phyloP scores from a whole-genome alignment of 1,140 invertebrate genomes.

The Adelges cooleyi region DNA sequence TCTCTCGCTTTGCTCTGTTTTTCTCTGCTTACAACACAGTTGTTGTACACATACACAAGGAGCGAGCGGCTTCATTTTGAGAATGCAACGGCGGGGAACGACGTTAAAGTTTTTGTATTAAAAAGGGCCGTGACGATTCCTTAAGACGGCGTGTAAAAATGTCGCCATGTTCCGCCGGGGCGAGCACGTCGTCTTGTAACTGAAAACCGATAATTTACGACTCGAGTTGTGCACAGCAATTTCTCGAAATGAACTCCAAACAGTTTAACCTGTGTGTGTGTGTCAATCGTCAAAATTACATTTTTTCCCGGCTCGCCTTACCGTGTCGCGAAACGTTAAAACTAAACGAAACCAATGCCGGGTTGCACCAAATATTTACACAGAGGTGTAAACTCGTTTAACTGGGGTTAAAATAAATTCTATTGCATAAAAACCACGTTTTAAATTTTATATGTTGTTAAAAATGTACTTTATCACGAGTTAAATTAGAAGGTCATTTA shows the following conservation, averaged over 20 bases:
- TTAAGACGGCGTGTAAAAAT: constrained; percentile 15
- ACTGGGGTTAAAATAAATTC: no score
- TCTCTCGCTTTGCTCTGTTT: not conserved
- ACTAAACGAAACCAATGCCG: no score
- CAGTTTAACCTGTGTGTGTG: not conserved
- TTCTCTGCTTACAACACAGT: not conserved
- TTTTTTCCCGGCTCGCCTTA: no score
- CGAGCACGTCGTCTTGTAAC: constrained; percentile 14
- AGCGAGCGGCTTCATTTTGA: not conserved
- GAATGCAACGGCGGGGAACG: not conserved
- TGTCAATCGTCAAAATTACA: constrained; percentile 13
- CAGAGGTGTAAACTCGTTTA: no score
- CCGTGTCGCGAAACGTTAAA: no score
- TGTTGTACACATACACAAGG: not conserved
- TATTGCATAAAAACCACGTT: no score
- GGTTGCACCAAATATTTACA: no score
- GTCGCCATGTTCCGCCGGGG: constrained; percentile 14
- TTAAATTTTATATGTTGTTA: no score
- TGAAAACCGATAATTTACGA: constrained; percentile 26
- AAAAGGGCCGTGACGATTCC: constrained; percentile 24
- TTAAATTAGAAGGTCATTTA: no score
- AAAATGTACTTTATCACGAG: no score
- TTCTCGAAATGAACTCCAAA: constrained; percentile 16
- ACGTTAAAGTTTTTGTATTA: constrained; percentile 23
- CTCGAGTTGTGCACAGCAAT: constrained; percentile 17